Evolutionary conservation across 2,113 vertebrate species (phyloP).

Genomic region (Pavo muticus): DNA sequence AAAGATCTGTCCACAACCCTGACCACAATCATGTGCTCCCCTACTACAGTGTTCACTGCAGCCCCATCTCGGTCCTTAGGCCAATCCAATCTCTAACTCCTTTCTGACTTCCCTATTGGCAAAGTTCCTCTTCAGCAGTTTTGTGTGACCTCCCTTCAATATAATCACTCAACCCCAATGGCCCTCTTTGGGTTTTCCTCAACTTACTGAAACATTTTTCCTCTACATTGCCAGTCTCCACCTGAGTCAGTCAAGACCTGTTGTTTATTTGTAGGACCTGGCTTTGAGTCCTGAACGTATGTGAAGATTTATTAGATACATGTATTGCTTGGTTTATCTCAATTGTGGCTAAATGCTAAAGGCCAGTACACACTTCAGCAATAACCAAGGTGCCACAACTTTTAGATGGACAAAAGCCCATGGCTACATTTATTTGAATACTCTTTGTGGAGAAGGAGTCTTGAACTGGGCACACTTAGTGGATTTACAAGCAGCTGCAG

Average conservation of each 20-base stretch:
- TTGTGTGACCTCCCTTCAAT: neutral
- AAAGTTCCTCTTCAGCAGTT: neutral
- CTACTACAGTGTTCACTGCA: fast-evolving
- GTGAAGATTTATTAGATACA: neutral
- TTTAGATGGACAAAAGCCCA: neutral
- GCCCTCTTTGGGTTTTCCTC: neutral
- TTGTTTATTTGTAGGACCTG: neutral
- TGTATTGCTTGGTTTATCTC: neutral
- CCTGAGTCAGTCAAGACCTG: neutral
- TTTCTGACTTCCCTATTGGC: neutral
- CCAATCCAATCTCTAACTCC: neutral
- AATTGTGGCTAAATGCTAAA: neutral
- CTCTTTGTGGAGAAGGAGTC: neutral
- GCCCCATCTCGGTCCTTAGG: neutral
- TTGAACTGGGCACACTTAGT: neutral
- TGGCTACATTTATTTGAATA: neutral
- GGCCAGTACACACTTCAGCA: neutral
- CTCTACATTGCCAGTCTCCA: neutral
- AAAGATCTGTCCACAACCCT: too few relatives aligned
- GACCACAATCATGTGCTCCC: fast-evolving
- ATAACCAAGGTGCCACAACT: neutral
- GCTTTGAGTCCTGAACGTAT: neutral
- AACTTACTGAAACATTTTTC: neutral
- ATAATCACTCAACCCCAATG: neutral
- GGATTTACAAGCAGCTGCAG: neutral